phyloP scores from a whole-genome alignment of 1,140 invertebrate species.

The Drosophila murphyi region DNA sequence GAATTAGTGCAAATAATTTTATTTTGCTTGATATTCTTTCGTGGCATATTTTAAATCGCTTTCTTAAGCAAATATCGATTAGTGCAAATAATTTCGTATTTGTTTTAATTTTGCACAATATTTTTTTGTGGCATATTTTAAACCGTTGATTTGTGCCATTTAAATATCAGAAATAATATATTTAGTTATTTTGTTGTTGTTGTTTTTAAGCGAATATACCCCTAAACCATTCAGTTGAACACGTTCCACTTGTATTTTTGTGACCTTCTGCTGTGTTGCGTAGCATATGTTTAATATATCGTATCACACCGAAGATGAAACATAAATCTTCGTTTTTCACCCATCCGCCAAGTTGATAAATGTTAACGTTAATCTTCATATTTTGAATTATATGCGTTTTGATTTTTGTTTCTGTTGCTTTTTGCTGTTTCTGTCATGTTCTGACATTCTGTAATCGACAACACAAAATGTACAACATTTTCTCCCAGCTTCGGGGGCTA shows the following conservation, averaged over 20 bases:
- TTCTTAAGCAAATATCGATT: too few relatives aligned
- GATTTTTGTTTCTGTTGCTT: conserved; percentile 9
- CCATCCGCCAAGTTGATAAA: conserved; percentile 59
- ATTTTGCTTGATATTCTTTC: background rate
- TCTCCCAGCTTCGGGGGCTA: conserved; percentile 59
- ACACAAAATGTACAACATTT: conserved; percentile 51
- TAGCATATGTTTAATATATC: conserved; percentile 33
- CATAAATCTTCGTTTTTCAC: conserved; percentile 16
- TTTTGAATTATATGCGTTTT: conserved; percentile 28
- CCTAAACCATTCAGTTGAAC: background rate
- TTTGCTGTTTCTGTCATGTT: conserved; percentile 46
- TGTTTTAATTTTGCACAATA: too few relatives aligned
- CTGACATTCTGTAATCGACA: conserved; percentile 33
- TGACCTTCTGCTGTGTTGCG: conserved; percentile 23
- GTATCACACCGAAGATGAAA: conserved; percentile 29
- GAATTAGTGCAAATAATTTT: background rate
- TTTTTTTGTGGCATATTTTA: too few relatives aligned
- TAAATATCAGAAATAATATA: too few relatives aligned
- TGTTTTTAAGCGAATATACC: background rate
- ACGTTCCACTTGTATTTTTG: conserved; percentile 22
- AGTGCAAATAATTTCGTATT: too few relatives aligned
- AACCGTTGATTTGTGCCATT: too few relatives aligned
- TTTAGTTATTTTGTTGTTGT: background rate
- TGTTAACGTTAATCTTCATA: conserved; percentile 63
- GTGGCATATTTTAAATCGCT: too few relatives aligned